These are phyloP conservation scores for Agonopterix heracliana DNA, from an alignment of 2,888 invertebrate species.

Conservation along the genomic window DNA sequence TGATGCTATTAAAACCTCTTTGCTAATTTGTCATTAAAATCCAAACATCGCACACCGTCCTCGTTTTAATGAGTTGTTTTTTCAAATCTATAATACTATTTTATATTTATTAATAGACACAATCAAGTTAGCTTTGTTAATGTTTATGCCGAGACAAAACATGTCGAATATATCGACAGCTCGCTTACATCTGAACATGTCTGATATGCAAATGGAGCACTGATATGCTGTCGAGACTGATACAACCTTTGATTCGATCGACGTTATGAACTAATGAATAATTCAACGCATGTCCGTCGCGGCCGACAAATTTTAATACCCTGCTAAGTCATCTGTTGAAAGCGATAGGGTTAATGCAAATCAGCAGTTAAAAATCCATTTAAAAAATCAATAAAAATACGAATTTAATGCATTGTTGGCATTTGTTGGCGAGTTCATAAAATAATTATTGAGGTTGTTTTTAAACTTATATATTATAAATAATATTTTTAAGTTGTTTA, in stretches of 20 bases:
- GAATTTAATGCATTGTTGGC: conserved; percentile 26
- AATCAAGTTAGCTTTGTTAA: background rate
- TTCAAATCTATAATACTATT: too few species aligned
- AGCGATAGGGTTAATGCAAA: conserved; percentile 26
- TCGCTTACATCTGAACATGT: conserved; percentile 31
- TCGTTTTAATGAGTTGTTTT: too few species aligned
- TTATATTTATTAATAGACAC: too few species aligned
- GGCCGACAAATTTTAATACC: conserved; percentile 44
- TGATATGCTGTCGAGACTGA: conserved; percentile 38
- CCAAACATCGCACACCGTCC: too few species aligned
- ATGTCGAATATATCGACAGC: conserved; percentile 25
- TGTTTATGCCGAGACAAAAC: conserved; percentile 4
- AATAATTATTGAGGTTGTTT: background rate
- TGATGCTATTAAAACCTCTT: too few species aligned
- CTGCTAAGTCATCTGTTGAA: conserved; percentile 26
- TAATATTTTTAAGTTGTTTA: too few species aligned
- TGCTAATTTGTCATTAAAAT: too few species aligned
- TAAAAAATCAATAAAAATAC: conserved; percentile 21
- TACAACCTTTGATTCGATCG: conserved; percentile 43
- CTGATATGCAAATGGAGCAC: conserved; percentile 56
- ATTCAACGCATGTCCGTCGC: conserved; percentile 44
- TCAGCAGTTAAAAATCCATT: conserved; percentile 15
- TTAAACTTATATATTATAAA: background rate
- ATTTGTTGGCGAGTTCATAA: background rate
- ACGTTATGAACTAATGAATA: conserved; percentile 48